These are phyloP conservation scores for Hedychridium roseum DNA, from an alignment of 2,888 invertebrate species.

Conservation along the genomic window DNA sequence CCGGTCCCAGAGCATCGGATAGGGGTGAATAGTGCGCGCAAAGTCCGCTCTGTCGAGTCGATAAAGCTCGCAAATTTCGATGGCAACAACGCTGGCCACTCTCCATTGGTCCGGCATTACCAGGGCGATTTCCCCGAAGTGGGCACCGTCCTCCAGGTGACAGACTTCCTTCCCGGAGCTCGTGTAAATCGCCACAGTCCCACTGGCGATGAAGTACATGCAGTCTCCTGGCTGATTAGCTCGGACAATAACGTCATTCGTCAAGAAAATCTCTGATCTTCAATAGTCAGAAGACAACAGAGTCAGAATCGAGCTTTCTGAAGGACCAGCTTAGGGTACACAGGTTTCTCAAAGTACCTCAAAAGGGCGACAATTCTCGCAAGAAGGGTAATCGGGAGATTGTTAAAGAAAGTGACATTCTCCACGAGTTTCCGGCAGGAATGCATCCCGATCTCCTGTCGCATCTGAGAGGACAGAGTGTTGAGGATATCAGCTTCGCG, in stretches of 20 bases:
- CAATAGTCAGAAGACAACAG: no score
- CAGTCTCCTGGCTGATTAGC: slow-evolving; percentile 66
- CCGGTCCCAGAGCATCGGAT: slow-evolving; percentile 60
- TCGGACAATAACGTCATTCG: slow-evolving; percentile 67
- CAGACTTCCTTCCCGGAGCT: slow-evolving; percentile 62
- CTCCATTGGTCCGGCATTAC: slow-evolving; percentile 58
- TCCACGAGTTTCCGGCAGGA: slow-evolving; percentile 67
- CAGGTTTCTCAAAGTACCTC: no score
- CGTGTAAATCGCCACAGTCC: slow-evolving; percentile 68
- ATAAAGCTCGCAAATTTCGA: slow-evolving; percentile 62
- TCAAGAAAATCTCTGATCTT: slow-evolving; percentile 67
- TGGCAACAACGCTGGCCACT: slow-evolving; percentile 61
- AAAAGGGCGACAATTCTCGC: slow-evolving; percentile 66
- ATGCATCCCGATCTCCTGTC: slow-evolving; percentile 67
- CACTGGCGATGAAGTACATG: slow-evolving; percentile 69
- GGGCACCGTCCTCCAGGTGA: slow-evolving; percentile 61
- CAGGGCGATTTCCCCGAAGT: slow-evolving; percentile 63
- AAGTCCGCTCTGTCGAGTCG: slow-evolving; percentile 58
- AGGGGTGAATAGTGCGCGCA: slow-evolving; percentile 56
- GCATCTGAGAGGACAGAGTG: slow-evolving; percentile 53
- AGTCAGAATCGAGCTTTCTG: no score
- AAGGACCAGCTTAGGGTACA: no score
- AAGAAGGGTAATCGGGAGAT: slow-evolving; percentile 64
- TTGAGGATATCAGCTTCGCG: slow-evolving; percentile 52
- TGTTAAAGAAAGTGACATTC: slow-evolving; percentile 67